phyloP scores from a whole-genome alignment of 2,797 vertebrate genomes.

The Phataginus tetradactyla region DNA sequence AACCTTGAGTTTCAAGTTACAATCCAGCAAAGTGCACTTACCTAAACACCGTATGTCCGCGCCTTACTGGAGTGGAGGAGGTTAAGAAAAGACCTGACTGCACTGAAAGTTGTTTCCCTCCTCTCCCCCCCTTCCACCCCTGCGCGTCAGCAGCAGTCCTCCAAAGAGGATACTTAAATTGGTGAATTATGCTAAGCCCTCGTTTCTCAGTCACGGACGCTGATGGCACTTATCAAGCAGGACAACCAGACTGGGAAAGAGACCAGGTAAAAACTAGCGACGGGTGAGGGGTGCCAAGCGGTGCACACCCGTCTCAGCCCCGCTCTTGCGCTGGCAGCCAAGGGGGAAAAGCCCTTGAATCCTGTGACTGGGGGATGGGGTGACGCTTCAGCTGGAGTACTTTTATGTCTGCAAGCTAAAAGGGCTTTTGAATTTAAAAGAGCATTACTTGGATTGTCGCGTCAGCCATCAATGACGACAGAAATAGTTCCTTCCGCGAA shows the following conservation, averaged over 20 bases:
- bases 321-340: background rate
- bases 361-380: constrained; percentile 46
- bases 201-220: background rate
- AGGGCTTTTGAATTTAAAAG: constrained; percentile 58
- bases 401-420: constrained; percentile 54
- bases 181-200: constrained; percentile 27
- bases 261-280: constrained; percentile 7
- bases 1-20: background rate
- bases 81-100: constrained; percentile 38
- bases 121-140: background rate
- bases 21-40: background rate
- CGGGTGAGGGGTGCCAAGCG: background rate
- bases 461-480: constrained; percentile 27
- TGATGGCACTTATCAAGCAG: constrained; percentile 8
- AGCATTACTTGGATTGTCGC: background rate
- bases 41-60: background rate
- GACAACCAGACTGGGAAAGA: background rate
- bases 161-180: constrained; percentile 14
- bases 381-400: constrained; percentile 52
- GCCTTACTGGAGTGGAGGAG: background rate
- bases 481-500: constrained; percentile 36
- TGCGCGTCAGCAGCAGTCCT: constrained; percentile 65
- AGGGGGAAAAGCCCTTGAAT: constrained; percentile 5
- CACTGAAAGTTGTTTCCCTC: constrained; percentile 77
- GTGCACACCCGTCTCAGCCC: background rate